These are phyloP conservation scores for Palythoa grandis DNA, from an alignment of 92 coral and sea anemone genomes.

Conservation along the genomic window DNA sequence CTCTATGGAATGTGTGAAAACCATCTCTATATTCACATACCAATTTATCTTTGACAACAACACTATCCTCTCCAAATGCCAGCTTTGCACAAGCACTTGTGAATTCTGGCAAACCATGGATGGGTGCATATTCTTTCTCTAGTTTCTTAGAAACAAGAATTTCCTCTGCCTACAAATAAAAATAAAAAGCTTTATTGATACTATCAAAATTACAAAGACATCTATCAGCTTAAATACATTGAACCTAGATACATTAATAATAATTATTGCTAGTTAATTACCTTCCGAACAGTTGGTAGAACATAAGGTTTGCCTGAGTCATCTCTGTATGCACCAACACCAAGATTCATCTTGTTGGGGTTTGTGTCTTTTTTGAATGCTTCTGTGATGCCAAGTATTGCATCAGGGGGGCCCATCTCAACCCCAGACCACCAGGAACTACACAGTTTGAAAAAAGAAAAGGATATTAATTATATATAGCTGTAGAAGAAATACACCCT, in stretches of 20 bases:
- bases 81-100: conserved; percentile 81
- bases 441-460: background rate
- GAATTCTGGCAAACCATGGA: conserved; percentile 87
- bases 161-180: conserved; percentile 79
- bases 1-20: no score
- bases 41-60: conserved; percentile 77
- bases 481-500: background rate
- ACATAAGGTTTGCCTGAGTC: conserved; percentile 97
- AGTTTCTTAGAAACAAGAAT: conserved; percentile 76
- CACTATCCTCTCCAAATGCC: conserved; percentile 95
- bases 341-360: conserved; percentile 95
- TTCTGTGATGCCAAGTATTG: conserved; percentile 96
- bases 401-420: conserved; percentile 99
- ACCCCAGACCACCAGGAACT: conserved; percentile 97
- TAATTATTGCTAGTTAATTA: background rate
- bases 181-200: no score
- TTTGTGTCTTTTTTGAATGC: conserved; percentile 90
- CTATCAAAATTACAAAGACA: no score
- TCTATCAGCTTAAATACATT: no score
- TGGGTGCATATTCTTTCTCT: conserved; percentile 97
- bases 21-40: conserved; percentile 13
- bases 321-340: conserved; percentile 98
- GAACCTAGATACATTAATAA: background rate
- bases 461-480: background rate
- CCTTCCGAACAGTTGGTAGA: conserved; percentile 92